phyloP scores from a whole-genome alignment of 2,113 vertebrate genomes.

The Passer montanus region DNA sequence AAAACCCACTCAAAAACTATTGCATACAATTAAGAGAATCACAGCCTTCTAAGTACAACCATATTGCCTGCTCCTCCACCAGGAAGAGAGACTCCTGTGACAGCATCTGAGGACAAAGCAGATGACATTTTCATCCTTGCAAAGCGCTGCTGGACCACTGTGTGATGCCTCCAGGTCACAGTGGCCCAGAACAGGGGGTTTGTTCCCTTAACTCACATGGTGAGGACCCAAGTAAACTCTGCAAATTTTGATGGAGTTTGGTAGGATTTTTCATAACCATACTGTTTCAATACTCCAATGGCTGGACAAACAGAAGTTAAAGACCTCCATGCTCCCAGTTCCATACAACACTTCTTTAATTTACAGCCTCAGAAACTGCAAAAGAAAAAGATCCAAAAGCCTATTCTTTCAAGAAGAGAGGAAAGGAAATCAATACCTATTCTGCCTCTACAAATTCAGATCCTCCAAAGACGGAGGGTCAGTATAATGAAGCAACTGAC shows the following conservation, averaged over 20 bases:
- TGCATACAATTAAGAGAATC: not conserved
- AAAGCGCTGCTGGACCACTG: not conserved
- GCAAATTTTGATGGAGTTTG: not conserved
- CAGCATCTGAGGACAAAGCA: not conserved
- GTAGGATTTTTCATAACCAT: not conserved
- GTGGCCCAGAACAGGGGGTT: not conserved
- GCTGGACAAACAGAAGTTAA: not conserved
- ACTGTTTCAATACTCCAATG: not conserved
- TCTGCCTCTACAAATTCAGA: not conserved
- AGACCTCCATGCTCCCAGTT: not conserved
- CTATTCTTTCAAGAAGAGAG: not conserved
- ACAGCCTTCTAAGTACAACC: not conserved
- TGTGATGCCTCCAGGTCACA: rapidly evolving
- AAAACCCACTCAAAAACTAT: not conserved
- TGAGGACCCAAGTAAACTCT: not conserved
- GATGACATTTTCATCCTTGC: not conserved
- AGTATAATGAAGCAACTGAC: not conserved
- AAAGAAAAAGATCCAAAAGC: not conserved
- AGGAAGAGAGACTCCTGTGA: not conserved
- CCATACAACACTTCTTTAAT: not conserved
- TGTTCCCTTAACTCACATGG: not conserved
- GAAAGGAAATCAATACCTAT: not conserved
- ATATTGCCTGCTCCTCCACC: not conserved
- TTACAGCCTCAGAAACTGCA: not conserved
- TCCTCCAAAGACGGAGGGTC: not conserved